Conservation (phyloP, 1,140 invertebrate genomes). For the Diabrotica virgifera region DNA sequence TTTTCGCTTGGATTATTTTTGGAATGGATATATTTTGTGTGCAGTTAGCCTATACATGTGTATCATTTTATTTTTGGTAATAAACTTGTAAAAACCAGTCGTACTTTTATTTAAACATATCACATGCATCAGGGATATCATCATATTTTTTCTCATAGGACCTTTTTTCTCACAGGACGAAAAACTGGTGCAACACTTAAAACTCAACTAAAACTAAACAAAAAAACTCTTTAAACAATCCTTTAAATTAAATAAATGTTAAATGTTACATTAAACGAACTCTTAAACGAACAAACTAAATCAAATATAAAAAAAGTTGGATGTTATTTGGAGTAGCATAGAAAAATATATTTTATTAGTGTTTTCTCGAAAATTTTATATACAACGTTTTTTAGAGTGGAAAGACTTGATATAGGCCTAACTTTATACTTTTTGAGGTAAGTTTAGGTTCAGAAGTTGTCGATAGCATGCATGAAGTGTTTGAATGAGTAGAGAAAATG, state of each 20-base stretch:
- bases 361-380: constrained; percentile 20
- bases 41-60: constrained; percentile 27
- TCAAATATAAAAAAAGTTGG: constrained; percentile 13
- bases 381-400: constrained; percentile 15
- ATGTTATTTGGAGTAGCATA: constrained; percentile 13
- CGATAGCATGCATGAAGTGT: constrained; percentile 18
- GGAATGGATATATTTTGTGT: constrained; percentile 27
- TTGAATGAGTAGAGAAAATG: constrained; percentile 18
- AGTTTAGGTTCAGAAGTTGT: constrained; percentile 8
- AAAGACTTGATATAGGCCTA: constrained; percentile 24
- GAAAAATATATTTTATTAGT: constrained; percentile 24
- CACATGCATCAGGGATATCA: constrained; percentile 14
- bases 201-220: constrained; percentile 14
- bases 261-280: constrained; percentile 20
- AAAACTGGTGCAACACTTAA: constrained; percentile 13
- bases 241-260: constrained; percentile 15
- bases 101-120: constrained; percentile 19
- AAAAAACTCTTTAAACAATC: constrained; percentile 14
- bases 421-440: constrained; percentile 13
- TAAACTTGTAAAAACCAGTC: constrained; percentile 21
- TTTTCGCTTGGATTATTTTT: constrained; percentile 24
- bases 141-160: constrained; percentile 19
- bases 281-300: too few relatives aligned
- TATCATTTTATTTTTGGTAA: constrained; percentile 28
- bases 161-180: constrained; percentile 25